Evolutionary conservation across 1,140 invertebrate species (phyloP).

Genomic region (Drosophila nigrodunni): DNA sequence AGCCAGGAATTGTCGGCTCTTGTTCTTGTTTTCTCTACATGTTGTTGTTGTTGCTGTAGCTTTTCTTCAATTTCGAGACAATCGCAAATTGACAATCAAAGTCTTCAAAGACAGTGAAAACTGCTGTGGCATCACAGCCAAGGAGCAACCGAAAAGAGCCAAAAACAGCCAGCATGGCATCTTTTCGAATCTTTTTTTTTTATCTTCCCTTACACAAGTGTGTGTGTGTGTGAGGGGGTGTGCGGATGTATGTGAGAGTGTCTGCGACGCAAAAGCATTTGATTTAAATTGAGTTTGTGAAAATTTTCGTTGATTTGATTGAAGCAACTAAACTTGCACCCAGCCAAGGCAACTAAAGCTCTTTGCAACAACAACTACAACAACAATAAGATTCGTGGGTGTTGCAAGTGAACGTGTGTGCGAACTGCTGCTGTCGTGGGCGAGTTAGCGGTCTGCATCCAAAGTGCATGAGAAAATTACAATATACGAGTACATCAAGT

Average conservation of each 20-base stretch:
- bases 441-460: slow-evolving; percentile 23
- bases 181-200: slow-evolving; percentile 60
- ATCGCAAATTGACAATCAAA: slow-evolving; percentile 83
- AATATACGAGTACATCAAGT: neutral
- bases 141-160: slow-evolving; percentile 58
- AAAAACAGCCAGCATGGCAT: slow-evolving; percentile 72
- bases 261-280: slow-evolving; percentile 78
- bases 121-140: slow-evolving; percentile 72
- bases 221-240: slow-evolving; percentile 28
- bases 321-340: slow-evolving; percentile 82
- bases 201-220: slow-evolving; percentile 19
- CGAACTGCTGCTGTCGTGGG: slow-evolving; percentile 15
- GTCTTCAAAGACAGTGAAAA: slow-evolving; percentile 83
- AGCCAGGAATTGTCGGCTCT: slow-evolving; percentile 56
- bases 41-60: slow-evolving; percentile 38
- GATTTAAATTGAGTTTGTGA: slow-evolving; percentile 82
- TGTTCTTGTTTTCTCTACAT: slow-evolving; percentile 32
- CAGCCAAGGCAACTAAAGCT: slow-evolving; percentile 56
- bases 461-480: slow-evolving; percentile 11
- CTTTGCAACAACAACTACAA: slow-evolving; percentile 28
- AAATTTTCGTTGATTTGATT: slow-evolving; percentile 82
- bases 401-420: slow-evolving; percentile 3
- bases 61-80: slow-evolving; percentile 79
- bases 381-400: slow-evolving; percentile 14
- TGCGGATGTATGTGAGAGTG: slow-evolving; percentile 45